phyloP scores from a whole-genome alignment of 2,888 invertebrate genomes.

The Drosophila nigricruria region DNA sequence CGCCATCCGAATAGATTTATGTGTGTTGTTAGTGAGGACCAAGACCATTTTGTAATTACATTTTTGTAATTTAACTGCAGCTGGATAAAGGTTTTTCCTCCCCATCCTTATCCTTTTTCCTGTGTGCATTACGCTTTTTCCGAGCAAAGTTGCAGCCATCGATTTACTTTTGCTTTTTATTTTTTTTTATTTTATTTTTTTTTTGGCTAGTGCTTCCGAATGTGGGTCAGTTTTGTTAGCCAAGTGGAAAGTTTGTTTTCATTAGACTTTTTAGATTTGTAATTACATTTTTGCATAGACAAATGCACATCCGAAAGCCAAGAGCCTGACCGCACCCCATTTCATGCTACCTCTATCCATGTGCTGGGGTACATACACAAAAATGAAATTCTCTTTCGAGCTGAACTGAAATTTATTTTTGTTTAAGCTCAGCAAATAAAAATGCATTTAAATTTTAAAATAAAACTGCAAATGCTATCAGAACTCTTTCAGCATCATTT shows the following conservation, averaged over 20 bases:
- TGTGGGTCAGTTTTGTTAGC: conserved; percentile 60
- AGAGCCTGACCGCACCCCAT: conserved; percentile 47
- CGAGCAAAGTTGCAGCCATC: conserved; percentile 33
- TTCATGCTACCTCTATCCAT: conserved; percentile 15
- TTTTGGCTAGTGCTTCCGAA: conserved; percentile 9
- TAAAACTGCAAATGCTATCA: conserved; percentile 47
- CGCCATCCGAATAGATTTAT: conserved; percentile 65
- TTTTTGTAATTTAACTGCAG: conserved; percentile 69
- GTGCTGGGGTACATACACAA: conserved; percentile 26
- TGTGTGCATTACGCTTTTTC: conserved; percentile 17
- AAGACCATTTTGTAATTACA: conserved; percentile 70
- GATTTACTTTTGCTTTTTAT: conserved; percentile 33
- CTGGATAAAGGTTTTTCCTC: conserved; percentile 26
- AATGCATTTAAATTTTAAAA: conserved; percentile 50
- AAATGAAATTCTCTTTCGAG: conserved; percentile 24
- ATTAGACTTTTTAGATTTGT: conserved; percentile 52
- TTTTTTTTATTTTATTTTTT: conserved; percentile 3
- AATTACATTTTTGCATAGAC: conserved; percentile 64
- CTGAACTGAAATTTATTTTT: conserved; percentile 44
- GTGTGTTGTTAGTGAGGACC: conserved; percentile 30
- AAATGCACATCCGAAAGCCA: conserved; percentile 32
- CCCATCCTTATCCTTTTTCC: neutral
- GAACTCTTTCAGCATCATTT: conserved; percentile 39
- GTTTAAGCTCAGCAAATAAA: conserved; percentile 38
- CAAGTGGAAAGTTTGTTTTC: conserved; percentile 55